Percentiles rank a stretch among this genome's conserved stretches.
Evolutionary conservation across 2,113 vertebrate genomes (phyloP).

Genomic region (Vulpes vulpes): DNA sequence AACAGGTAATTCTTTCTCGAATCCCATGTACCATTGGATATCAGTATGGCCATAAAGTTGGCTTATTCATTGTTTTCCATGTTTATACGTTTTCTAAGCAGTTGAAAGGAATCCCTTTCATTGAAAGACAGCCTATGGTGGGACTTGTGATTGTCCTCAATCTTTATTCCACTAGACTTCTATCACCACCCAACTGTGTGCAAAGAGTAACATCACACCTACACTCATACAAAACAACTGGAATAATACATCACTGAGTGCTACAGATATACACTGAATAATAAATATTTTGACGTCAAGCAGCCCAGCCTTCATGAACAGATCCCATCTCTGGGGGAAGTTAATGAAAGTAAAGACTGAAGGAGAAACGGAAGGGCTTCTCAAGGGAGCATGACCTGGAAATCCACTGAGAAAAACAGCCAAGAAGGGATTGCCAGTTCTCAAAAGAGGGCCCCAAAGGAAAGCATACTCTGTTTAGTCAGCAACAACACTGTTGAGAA

Average conservation of each 20-base stretch:
- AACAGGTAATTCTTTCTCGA: background rate
- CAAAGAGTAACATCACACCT: background rate
- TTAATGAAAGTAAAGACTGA: background rate
- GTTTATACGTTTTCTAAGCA: constrained; percentile 2
- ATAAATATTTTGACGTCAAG: background rate
- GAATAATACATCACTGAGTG: background rate
- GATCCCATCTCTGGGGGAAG: background rate
- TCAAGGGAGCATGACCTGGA: background rate
- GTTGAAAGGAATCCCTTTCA: background rate
- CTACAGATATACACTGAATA: background rate
- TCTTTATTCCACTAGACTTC: background rate
- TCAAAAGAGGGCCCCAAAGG: background rate
- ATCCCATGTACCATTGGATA: background rate
- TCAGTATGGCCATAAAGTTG: background rate
- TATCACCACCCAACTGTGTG: background rate
- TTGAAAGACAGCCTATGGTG: background rate
- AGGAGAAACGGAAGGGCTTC: background rate
- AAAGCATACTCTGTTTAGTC: background rate
- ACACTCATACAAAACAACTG: background rate
- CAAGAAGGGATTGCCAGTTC: background rate
- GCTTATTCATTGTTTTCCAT: background rate
- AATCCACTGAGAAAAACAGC: background rate
- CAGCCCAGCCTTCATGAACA: background rate
- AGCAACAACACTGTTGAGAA: background rate
- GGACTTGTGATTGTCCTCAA: background rate